Evolutionary conservation across 2,113 vertebrate species (phyloP).

Genomic region (Seriola quinqueradiata): DNA sequence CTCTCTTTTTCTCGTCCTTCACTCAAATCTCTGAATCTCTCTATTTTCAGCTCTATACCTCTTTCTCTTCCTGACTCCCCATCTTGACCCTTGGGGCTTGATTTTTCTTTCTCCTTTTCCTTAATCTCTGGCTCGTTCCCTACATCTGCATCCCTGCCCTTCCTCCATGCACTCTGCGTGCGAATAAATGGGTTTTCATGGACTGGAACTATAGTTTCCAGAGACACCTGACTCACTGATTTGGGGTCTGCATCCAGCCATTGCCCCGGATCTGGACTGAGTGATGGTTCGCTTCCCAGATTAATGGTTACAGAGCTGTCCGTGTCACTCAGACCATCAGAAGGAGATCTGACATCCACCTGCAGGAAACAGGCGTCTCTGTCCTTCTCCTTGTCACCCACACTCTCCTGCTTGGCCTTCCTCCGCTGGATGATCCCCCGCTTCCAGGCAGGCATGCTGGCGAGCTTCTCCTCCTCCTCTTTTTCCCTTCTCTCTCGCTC

Average conservation of each 20-base stretch:
- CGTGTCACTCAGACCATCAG: constrained; percentile 62
- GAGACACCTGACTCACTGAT: constrained; percentile 74
- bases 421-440: constrained; percentile 89
- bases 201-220: constrained; percentile 87
- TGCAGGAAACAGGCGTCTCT: constrained; percentile 55
- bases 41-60: constrained; percentile 67
- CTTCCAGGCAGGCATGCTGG: constrained; percentile 92
- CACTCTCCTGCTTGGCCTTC: constrained; percentile 84
- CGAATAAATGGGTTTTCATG: constrained; percentile 89
- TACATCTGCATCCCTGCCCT: constrained; percentile 55
- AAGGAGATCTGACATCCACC: constrained; percentile 52
- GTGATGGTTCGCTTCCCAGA: constrained; percentile 52
- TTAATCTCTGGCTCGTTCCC: constrained; percentile 53
- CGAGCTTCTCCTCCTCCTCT: constrained; percentile 87
- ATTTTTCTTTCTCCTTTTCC: constrained; percentile 65
- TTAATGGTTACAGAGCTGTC: constrained; percentile 59
- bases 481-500: constrained; percentile 84
- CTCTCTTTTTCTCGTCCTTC: constrained; percentile 67
- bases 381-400: constrained; percentile 71
- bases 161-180: constrained; percentile 81
- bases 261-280: constrained; percentile 65
- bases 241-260: constrained; percentile 68
- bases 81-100: constrained; percentile 62
- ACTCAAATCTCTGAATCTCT: constrained; percentile 70
- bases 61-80: constrained; percentile 66